phyloP scores from a whole-genome alignment of 2,113 vertebrate species.

The Ondatra zibethicus region DNA sequence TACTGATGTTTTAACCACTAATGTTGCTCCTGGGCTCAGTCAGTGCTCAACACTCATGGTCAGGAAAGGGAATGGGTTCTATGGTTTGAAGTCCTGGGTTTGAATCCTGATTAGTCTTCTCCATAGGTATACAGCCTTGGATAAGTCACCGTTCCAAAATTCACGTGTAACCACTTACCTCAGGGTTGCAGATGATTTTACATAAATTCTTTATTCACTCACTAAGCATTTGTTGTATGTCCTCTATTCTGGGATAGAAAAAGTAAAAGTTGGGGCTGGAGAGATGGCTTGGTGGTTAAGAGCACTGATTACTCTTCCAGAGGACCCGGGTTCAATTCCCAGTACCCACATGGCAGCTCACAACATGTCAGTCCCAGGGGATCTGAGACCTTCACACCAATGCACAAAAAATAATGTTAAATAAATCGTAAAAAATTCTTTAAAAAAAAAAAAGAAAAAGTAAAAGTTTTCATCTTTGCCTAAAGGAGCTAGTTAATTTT shows the following conservation, averaged over 20 bases:
- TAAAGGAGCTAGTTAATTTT: neutral
- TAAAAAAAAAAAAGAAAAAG: no score
- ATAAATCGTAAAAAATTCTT: no score
- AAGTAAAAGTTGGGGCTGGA: constrained; percentile 8
- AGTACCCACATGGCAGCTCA: no score
- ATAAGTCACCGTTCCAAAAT: constrained; percentile 49
- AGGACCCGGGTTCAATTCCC: no score
- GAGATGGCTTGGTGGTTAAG: no score
- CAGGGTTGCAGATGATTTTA: neutral
- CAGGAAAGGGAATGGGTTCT: neutral
- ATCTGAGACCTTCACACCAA: no score
- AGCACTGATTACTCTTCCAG: no score
- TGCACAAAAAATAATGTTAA: no score
- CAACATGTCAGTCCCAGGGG: no score
- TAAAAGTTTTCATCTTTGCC: constrained; percentile 18
- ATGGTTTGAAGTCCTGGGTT: constrained; percentile 16
- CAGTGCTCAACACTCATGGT: neutral
- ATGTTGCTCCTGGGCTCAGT: neutral
- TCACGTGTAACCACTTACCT: neutral
- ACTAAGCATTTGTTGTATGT: constrained; percentile 36
- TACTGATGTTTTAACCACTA: constrained; percentile 4
- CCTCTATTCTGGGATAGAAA: neutral
- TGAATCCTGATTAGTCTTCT: constrained; percentile 33
- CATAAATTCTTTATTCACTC: constrained; percentile 37
- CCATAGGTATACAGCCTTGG: constrained; percentile 2